Conservation (phyloP, 2,113 vertebrate species). For the Sceloporus undulatus region DNA sequence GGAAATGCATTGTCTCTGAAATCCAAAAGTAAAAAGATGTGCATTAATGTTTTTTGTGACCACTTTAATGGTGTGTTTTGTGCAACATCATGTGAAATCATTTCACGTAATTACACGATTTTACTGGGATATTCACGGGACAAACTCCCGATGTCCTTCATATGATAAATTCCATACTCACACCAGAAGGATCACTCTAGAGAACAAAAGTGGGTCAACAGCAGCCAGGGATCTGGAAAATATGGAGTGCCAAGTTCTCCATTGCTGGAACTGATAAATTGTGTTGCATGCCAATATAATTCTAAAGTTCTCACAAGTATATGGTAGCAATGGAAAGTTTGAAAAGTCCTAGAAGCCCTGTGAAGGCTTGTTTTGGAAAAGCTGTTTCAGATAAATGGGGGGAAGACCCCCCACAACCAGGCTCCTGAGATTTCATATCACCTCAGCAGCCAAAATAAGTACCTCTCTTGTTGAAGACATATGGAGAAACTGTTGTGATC, state of each 20-base stretch:
- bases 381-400: not conserved
- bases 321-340: not conserved
- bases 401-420: not conserved
- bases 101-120: no score
- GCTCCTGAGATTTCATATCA: not conserved
- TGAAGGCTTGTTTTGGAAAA: slow-evolving; percentile 19
- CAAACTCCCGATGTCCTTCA: no score
- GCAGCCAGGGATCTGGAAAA: no score
- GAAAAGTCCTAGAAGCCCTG: not conserved
- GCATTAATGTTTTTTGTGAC: no score
- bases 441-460: not conserved
- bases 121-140: no score
- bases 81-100: no score
- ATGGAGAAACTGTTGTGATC: slow-evolving; percentile 5
- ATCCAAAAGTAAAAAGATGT: no score
- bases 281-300: not conserved
- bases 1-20: no score
- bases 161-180: no score
- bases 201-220: no score
- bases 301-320: not conserved
- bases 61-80: no score
- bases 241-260: not conserved
- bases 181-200: no score
- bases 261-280: not conserved
- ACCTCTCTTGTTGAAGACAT: not conserved